Evolutionary conservation across 2,888 invertebrate genomes (phyloP).

Genomic region (Anorthoa munda): DNA sequence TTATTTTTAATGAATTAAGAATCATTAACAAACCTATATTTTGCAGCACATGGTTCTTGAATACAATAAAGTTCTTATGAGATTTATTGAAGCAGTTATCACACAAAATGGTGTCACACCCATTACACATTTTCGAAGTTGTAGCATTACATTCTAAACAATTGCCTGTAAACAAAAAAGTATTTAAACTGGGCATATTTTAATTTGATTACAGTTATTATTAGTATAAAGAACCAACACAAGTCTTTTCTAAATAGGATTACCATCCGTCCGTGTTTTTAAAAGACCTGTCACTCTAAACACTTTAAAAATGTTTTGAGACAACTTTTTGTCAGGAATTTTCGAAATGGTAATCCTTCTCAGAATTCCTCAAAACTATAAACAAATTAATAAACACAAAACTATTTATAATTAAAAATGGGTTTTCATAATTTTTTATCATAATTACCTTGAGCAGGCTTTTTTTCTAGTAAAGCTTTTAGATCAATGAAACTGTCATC

Average conservation of each 20-base stretch:
- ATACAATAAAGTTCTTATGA: slow-evolving; percentile 86
- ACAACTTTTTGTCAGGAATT: too few relatives aligned
- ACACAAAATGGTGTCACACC: slow-evolving; percentile 82
- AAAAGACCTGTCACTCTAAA: too few relatives aligned
- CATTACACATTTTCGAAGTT: slow-evolving; percentile 83
- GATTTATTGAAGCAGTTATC: slow-evolving; percentile 84
- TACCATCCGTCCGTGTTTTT: too few relatives aligned
- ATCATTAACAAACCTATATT: slow-evolving; percentile 72
- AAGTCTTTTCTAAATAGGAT: too few relatives aligned
- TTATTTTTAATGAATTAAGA: not conserved
- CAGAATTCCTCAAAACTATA: too few relatives aligned
- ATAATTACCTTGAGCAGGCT: slow-evolving; percentile 75
- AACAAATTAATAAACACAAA: too few relatives aligned
- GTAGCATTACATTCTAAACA: slow-evolving; percentile 81
- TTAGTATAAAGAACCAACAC: not conserved
- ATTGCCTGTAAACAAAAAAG: slow-evolving; percentile 71
- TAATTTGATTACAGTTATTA: not conserved
- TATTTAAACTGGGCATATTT: not conserved
- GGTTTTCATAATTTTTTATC: not conserved
- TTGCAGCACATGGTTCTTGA: slow-evolving; percentile 83
- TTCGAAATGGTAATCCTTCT: too few relatives aligned
- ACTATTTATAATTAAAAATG: not conserved
- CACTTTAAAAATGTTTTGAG: too few relatives aligned
- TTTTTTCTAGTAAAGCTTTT: slow-evolving; percentile 75
- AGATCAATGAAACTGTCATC: slow-evolving; percentile 79